phyloP scores from a whole-genome alignment of 1,140 invertebrate species.

The Olivierus martensii region DNA sequence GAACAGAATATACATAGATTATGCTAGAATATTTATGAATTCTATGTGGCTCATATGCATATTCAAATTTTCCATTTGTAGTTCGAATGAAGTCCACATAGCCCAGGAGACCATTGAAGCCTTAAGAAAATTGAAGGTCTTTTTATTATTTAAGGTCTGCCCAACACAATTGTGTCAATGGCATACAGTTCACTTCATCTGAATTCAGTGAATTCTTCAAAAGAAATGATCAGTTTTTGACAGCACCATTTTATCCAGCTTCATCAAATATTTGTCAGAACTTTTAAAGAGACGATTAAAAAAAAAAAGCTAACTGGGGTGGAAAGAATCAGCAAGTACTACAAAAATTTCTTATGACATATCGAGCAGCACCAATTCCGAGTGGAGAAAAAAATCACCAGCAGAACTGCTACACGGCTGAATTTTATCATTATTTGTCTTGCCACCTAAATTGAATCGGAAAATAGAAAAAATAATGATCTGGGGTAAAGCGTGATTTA shows the following conservation, averaged over 20 bases:
- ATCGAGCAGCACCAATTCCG: too few species aligned
- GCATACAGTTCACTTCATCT: slow-evolving; percentile 6
- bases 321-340: too few species aligned
- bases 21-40: background rate
- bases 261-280: slow-evolving; percentile 16
- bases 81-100: too few species aligned
- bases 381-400: too few species aligned
- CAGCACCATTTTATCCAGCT: slow-evolving; percentile 10
- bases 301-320: slow-evolving; percentile 14
- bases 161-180: slow-evolving; percentile 10
- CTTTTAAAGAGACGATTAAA: slow-evolving; percentile 20
- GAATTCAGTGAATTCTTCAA: slow-evolving; percentile 8
- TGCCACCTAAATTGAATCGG: too few species aligned
- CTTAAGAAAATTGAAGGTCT: background rate
- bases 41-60: background rate
- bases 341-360: too few species aligned
- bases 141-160: too few species aligned
- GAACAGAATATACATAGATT: background rate
- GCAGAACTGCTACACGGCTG: too few species aligned
- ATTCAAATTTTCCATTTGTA: background rate
- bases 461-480: slow-evolving; percentile 24
- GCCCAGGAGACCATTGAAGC: too few species aligned
- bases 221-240: slow-evolving; percentile 9
- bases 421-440: too few species aligned
- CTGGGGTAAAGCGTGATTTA: slow-evolving; percentile 25